Percentiles rank a stretch among this genome's conserved stretches.
Conservation (phyloP, 2,797 vertebrate genomes). For the Glyptemys insculpta region DNA sequence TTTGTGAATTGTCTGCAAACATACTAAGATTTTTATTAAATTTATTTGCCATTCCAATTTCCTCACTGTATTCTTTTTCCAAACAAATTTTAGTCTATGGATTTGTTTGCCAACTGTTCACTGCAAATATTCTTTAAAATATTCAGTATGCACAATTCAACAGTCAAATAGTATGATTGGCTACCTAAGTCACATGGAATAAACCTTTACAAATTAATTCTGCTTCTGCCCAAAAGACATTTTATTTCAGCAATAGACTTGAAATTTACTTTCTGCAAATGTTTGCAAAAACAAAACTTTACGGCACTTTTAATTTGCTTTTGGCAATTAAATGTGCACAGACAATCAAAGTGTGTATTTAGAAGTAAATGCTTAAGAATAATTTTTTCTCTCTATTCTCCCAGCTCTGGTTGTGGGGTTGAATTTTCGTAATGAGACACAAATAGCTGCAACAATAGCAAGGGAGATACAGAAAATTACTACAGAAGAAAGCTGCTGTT, state of each 20-base stretch:
- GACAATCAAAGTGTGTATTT: constrained; percentile 26
- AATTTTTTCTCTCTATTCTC: constrained; percentile 47
- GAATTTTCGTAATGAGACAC: constrained; percentile 46
- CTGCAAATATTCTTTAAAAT: not conserved
- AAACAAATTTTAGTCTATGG: not conserved
- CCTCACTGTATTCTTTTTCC: not conserved
- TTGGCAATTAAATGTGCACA: constrained; percentile 24
- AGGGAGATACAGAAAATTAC: not conserved
- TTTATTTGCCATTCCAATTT: not conserved
- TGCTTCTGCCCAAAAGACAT: not conserved
- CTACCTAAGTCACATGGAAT: not conserved
- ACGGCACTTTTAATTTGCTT: constrained; percentile 25
- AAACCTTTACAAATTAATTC: not conserved
- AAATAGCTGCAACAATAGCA: constrained; percentile 33
- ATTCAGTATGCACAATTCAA: not conserved
- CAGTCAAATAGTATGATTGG: not conserved
- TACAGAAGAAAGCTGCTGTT: not conserved
- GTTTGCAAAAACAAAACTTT: constrained; percentile 42
- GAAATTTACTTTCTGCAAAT: not conserved
- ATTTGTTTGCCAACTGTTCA: constrained; percentile 11
- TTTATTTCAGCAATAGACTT: constrained; percentile 17
- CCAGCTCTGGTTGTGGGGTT: not conserved
- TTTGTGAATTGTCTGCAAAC: not conserved
- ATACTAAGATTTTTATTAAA: not conserved
- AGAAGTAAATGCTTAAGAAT: constrained; percentile 56